phyloP scores from a whole-genome alignment of 64 coral and sea anemone species.

The Astreopora myriophthalma region DNA sequence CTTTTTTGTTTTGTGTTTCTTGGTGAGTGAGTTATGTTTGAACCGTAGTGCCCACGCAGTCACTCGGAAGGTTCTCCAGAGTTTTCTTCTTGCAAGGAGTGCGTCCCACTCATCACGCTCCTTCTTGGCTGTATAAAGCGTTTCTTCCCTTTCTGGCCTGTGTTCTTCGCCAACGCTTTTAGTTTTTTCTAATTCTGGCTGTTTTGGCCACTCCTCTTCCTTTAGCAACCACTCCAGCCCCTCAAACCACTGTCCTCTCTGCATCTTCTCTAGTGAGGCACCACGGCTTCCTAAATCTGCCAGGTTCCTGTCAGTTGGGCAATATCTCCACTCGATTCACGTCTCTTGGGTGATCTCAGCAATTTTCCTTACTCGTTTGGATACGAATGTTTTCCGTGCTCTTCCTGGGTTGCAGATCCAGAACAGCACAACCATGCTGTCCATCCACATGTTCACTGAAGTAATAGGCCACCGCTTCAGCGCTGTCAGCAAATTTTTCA shows the following conservation, averaged over 20 bases:
- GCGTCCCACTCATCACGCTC: conserved; percentile 58
- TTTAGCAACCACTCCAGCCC: conserved; percentile 49
- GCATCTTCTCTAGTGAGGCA: conserved; percentile 49
- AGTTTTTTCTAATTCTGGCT: conserved; percentile 9
- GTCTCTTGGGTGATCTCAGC: conserved; percentile 58
- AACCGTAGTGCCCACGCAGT: conserved; percentile 45
- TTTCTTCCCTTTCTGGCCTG: not conserved
- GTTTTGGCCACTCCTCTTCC: conserved; percentile 34
- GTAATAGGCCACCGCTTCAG: conserved; percentile 28
- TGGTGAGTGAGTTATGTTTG: not conserved
- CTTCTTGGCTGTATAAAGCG: not conserved
- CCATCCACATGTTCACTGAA: conserved; percentile 67
- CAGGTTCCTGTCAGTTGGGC: conserved; percentile 54
- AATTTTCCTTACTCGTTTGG: conserved; percentile 69
- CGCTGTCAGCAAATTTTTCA: conserved; percentile 6
- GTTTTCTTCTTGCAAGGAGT: not conserved
- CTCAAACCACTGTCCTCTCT: conserved; percentile 30
- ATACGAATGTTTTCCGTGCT: conserved; percentile 48
- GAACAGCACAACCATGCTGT: conserved; percentile 64
- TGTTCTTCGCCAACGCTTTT: not conserved
- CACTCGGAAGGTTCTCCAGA: conserved; percentile 34
- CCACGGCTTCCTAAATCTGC: conserved; percentile 66
- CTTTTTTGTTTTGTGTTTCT: not conserved
- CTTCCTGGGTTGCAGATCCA: conserved; percentile 69
- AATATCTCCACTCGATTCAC: conserved; percentile 49